Evolutionary conservation across 2,113 vertebrate genomes (phyloP).

Genomic region (Syngnathoides biaculeatus): DNA sequence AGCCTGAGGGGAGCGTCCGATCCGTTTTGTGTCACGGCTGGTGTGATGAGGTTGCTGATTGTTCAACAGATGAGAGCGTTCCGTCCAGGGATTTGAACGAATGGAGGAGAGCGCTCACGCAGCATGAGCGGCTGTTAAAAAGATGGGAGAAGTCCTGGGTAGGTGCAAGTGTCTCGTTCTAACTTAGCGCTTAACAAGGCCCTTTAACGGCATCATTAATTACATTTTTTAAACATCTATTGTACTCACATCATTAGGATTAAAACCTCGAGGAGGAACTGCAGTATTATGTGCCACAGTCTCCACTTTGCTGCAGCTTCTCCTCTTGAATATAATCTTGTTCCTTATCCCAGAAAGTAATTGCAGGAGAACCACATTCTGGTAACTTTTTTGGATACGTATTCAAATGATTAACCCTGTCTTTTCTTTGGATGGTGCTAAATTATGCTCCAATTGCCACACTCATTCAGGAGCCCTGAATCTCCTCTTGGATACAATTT

Average conservation of each 20-base stretch:
- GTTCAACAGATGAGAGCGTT: constrained; percentile 71
- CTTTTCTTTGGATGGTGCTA: too few species aligned
- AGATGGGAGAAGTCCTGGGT: constrained; percentile 87
- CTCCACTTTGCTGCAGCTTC: too few species aligned
- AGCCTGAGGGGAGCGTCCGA: background rate
- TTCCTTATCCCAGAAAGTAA: too few species aligned
- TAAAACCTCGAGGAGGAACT: background rate
- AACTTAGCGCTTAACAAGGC: background rate
- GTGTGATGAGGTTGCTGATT: constrained; percentile 14
- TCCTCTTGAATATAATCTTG: too few species aligned
- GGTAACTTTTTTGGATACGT: too few species aligned
- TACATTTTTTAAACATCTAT: background rate
- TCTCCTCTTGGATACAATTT: background rate
- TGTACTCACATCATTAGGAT: background rate
- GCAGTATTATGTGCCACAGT: too few species aligned
- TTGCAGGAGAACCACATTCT: too few species aligned
- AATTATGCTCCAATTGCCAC: too few species aligned
- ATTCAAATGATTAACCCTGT: too few species aligned
- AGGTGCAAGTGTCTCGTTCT: constrained; percentile 38
- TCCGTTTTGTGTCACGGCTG: background rate
- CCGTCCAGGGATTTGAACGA: constrained; percentile 76
- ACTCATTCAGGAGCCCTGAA: background rate
- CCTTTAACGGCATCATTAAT: background rate
- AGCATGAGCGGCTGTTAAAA: constrained; percentile 82
- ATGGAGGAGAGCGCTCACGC: constrained; percentile 79